phyloP scores from a whole-genome alignment of 2,113 vertebrate species.

The Nibea coibor region DNA sequence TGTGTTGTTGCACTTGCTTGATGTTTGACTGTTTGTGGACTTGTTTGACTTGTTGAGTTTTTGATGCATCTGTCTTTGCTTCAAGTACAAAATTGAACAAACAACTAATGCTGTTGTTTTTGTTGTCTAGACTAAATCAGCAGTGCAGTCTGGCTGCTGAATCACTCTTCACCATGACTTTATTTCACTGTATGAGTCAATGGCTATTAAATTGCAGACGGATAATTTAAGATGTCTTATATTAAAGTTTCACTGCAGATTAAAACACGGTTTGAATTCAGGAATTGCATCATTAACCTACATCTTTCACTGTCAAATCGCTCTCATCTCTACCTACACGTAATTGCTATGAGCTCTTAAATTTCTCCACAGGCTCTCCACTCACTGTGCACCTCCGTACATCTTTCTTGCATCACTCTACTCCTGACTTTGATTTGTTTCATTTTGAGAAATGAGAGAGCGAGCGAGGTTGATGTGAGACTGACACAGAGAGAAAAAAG shows the following conservation, averaged over 20 bases:
- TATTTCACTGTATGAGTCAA: not conserved
- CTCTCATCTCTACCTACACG: not conserved
- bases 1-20: too few species aligned
- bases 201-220: not conserved
- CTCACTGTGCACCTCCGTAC: conserved; percentile 24
- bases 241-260: not conserved
- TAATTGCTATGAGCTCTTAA: conserved; percentile 19
- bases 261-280: conserved; percentile 11
- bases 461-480: conserved; percentile 45
- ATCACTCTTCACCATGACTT: too few species aligned
- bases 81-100: too few species aligned
- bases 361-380: conserved; percentile 10
- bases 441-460: conserved; percentile 60
- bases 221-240: not conserved
- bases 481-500: conserved; percentile 36
- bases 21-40: too few species aligned
- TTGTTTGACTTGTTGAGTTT: too few species aligned
- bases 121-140: too few species aligned
- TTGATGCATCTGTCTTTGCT: too few species aligned
- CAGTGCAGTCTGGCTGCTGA: too few species aligned
- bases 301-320: conserved; percentile 10
- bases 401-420: conserved; percentile 63
- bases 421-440: conserved; percentile 59
- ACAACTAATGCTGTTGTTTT: too few species aligned
- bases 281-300: conserved; percentile 29